Base-by-base conservation (phyloP, 2,797 vertebrate species). In the Cyprinella venusta region DNA sequence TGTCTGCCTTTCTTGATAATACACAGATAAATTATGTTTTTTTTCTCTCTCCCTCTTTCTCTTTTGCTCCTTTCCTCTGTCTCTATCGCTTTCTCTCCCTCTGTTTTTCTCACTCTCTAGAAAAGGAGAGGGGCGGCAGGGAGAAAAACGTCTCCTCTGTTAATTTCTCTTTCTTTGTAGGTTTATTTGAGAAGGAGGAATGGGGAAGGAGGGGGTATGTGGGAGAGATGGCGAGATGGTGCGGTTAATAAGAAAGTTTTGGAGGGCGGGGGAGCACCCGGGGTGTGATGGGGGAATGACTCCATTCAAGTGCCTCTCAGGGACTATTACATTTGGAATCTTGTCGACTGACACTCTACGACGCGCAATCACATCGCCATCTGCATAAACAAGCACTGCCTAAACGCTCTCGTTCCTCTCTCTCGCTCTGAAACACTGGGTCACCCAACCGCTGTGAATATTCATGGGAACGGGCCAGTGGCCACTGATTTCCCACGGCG, bases 1-100 rank as follows among this genome's bases (percentile, higher is more conserved):
- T 99, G 97, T 99, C 98, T 99, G 98, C 97, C 97, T 97, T 98
- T 98, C 97, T 98, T 97, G 97, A 98, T 99, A 99, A 99, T 98
- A 98, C 96, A 96, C 97, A 98, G 97, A 99, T 99, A 99, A 99
- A 99, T 98, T 98, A 97, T 98, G 96, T 98, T 98, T 98, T 98
- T 91, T 94, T 92, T 93, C 64, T 63, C 64, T 63, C 64, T 85
- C 79, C 84, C 75, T 79, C 59, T 63, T 72, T 85, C 79, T 87
- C 70, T 79, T 70, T 84, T 78, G 56, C 61, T 79, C 72, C 85
- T 75, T 81, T 63, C 76, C 65, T 78, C 16, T 91, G 83, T 85
- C 65, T 76, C 69, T 77, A 80, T 65, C 52, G 63, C 86, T 84
- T 65, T 70, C 79, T 82, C 67, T 71, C 67, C 48, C 48, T 70